phyloP scores from a whole-genome alignment of 1,140 invertebrate genomes.

The Halesus radiatus region DNA sequence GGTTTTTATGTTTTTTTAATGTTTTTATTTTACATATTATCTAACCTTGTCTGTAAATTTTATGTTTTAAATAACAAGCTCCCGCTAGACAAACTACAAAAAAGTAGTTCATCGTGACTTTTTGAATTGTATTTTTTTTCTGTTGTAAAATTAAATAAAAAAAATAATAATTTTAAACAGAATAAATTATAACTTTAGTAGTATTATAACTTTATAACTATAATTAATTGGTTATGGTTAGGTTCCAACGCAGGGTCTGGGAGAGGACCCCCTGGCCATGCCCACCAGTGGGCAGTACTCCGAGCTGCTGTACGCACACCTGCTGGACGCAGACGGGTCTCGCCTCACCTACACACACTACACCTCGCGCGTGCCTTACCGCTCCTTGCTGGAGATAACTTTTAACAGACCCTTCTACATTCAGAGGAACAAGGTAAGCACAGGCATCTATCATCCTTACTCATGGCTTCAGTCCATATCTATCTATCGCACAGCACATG shows the following conservation, averaged over 20 bases:
- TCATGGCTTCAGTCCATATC: neutral
- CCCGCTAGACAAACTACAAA: too few relatives aligned
- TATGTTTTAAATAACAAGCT: too few relatives aligned
- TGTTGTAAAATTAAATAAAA: too few relatives aligned
- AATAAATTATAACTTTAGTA: too few relatives aligned
- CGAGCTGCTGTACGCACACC: slow-evolving; percentile 84
- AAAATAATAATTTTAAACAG: too few relatives aligned
- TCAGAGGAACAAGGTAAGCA: slow-evolving; percentile 77
- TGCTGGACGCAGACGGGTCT: slow-evolving; percentile 81
- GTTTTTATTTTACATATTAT: too few relatives aligned
- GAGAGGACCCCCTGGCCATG: slow-evolving; percentile 62
- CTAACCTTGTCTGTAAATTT: too few relatives aligned
- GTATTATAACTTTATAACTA: too few relatives aligned
- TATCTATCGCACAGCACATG: too few relatives aligned
- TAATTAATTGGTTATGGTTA: slow-evolving; percentile 56
- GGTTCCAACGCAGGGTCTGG: slow-evolving; percentile 74
- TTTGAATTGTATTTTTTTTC: too few relatives aligned
- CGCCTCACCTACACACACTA: slow-evolving; percentile 85
- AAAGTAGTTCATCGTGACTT: too few relatives aligned
- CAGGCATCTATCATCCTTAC: neutral
- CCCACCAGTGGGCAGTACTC: slow-evolving; percentile 71
- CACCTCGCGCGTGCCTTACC: slow-evolving; percentile 77
- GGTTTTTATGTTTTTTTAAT: too few relatives aligned
- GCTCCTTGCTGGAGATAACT: slow-evolving; percentile 80
- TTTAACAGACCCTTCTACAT: slow-evolving; percentile 84